A percentile compares a stretch with the other conserved stretches of the same genome.
These are phyloP conservation scores for Panopea generosa DNA, from an alignment of 2,888 invertebrate species.

Conservation along the genomic window DNA sequence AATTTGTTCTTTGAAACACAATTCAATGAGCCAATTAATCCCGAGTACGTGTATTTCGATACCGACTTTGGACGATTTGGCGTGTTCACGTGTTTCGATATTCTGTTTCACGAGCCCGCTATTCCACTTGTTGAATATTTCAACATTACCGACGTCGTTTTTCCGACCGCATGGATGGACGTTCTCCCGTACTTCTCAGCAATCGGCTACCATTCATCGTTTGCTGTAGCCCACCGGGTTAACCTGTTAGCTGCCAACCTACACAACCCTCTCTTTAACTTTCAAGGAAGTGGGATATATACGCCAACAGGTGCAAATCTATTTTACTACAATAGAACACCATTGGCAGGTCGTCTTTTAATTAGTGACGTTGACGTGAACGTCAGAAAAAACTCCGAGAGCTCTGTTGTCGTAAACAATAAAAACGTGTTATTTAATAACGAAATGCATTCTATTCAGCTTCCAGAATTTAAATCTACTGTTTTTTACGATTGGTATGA, in stretches of 20 bases:
- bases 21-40: slow-evolving; percentile 83
- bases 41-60: slow-evolving; percentile 73
- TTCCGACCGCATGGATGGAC: slow-evolving; percentile 91
- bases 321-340: slow-evolving; percentile 54
- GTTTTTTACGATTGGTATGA: slow-evolving; percentile 69
- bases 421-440: too few relatives aligned
- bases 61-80: slow-evolving; percentile 86
- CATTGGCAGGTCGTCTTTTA: slow-evolving; percentile 54
- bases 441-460: slow-evolving; percentile 7
- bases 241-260: slow-evolving; percentile 91
- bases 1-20: slow-evolving; percentile 86
- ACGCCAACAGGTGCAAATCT: slow-evolving; percentile 83
- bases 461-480: slow-evolving; percentile 49
- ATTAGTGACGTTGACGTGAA: slow-evolving; percentile 58
- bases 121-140: slow-evolving; percentile 87
- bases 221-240: slow-evolving; percentile 87
- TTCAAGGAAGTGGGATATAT: slow-evolving; percentile 91
- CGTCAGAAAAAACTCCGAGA: background rate
- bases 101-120: slow-evolving; percentile 91
- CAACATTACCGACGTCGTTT: slow-evolving; percentile 66
- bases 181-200: slow-evolving; percentile 27
- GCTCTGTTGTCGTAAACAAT: slow-evolving; percentile 24
- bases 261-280: slow-evolving; percentile 86
- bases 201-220: slow-evolving; percentile 33
- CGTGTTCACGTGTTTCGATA: slow-evolving; percentile 93